phyloP scores from a whole-genome alignment of 2,797 vertebrate genomes.

The Parambassis ranga region DNA sequence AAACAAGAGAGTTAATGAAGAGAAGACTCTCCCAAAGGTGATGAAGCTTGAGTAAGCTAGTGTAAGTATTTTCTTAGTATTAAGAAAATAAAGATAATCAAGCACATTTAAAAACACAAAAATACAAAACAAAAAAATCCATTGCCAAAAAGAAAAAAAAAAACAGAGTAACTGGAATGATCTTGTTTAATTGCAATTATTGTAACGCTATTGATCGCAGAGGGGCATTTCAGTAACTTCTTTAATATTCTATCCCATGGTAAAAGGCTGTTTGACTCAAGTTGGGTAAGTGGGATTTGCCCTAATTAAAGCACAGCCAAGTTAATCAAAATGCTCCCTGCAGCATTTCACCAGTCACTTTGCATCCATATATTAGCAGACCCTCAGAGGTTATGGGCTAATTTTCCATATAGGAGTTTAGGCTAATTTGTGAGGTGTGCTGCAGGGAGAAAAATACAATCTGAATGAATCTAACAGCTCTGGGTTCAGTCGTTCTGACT shows the following conservation, averaged over 20 bases:
- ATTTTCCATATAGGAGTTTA: conserved; percentile 27
- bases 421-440: background rate
- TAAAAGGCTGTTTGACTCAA: conserved; percentile 40
- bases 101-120: background rate
- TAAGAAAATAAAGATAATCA: no score
- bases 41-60: no score
- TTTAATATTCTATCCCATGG: conserved; percentile 17
- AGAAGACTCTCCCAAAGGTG: background rate
- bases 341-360: conserved; percentile 50
- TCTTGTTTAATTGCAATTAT: conserved; percentile 21
- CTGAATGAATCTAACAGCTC: background rate
- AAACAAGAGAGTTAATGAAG: conserved; percentile 8
- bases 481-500: background rate
- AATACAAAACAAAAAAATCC: no score
- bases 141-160: no score
- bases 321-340: conserved; percentile 47
- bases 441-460: conserved; percentile 7
- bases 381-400: conserved; percentile 27
- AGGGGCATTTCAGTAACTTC: conserved; percentile 15
- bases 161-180: conserved; percentile 8
- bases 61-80: background rate
- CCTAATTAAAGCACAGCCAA: conserved; percentile 50
- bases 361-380: conserved; percentile 41
- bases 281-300: conserved; percentile 45
- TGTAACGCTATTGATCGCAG: conserved; percentile 35